Evolutionary conservation across 2,113 vertebrate genomes (phyloP), one percentile per base, ranked within the genome.

Genomic region (Zingel zingel): DNA sequence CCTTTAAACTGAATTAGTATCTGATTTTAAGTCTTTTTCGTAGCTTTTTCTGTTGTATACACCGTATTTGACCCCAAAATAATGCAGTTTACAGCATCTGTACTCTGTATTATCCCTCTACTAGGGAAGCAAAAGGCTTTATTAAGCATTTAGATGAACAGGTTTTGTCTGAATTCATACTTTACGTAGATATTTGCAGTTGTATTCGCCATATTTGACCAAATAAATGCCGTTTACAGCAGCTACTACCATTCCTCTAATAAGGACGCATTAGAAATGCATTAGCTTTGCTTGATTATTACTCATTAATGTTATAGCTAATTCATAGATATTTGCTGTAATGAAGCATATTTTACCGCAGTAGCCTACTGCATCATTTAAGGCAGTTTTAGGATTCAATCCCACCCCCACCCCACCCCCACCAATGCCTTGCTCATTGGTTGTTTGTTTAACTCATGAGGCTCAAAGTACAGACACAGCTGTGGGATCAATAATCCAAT

Each of bases 401-500:
- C 33, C 30, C 33, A 1, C 33, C 33, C 6, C 33, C 3, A 2
- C 12, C 33, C 30, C 33, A 1, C 33, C 33, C 6, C 33, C 3
- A 2, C 12, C 9, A 0, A 3, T 23, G 70, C 54, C 53, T 73
- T 51, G 43, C 53, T 66, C 68, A 27, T 0, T 2, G 63, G 27
- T 25, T 45, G 16, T 6, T 36, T 43, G 43, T 23, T 15, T 8
- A 8, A 21, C 61, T 27, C 45, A 25, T 50, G 25, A 33, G 30
- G 33, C 33, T 47, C 36, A 27, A 1, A 27, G 8, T 3, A 18
- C 47, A 75, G 14, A 75, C 50, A 9, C 8, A 14, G 58, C 33
- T 21, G 43, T 30, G 3, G n/a, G 50, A 86, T 30, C 87, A 61
- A 76, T 88, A 80, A 83, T 81, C 69, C 8, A n/a, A 80, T 85